Conservation (phyloP, 2,888 invertebrate species). For the Morpho deidamia region DNA sequence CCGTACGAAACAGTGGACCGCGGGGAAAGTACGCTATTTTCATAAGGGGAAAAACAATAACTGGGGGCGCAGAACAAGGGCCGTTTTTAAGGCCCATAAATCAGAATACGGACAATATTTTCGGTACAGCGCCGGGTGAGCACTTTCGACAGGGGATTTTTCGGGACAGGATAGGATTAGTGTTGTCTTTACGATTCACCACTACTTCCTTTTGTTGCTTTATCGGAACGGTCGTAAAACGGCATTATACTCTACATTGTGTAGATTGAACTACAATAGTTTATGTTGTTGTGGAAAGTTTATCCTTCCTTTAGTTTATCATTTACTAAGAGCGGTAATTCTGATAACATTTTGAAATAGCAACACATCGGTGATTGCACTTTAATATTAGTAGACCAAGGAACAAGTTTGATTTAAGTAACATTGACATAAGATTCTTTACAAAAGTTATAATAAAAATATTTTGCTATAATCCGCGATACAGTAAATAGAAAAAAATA, state of each 20-base stretch:
- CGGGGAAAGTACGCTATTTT: slow-evolving; percentile 63
- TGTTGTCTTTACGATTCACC: slow-evolving; percentile 69
- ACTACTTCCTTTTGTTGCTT: slow-evolving; percentile 56
- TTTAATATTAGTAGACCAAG: too few relatives aligned
- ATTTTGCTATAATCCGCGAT: too few relatives aligned
- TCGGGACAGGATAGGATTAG: slow-evolving; percentile 64
- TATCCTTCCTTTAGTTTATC: too few relatives aligned
- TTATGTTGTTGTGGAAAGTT: neutral
- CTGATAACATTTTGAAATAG: too few relatives aligned
- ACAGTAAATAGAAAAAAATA: too few relatives aligned
- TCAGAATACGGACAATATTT: slow-evolving; percentile 70
- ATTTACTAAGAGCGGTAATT: too few relatives aligned
- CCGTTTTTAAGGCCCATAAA: slow-evolving; percentile 72
- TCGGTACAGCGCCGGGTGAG: slow-evolving; percentile 53
- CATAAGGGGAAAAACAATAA: slow-evolving; percentile 74
- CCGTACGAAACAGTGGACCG: slow-evolving; percentile 49
- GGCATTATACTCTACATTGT: slow-evolving; percentile 30
- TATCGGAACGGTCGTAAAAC: slow-evolving; percentile 51
- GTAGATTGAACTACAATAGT: slow-evolving; percentile 2
- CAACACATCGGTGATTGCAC: too few relatives aligned
- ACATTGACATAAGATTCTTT: too few relatives aligned
- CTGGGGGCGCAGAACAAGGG: slow-evolving; percentile 61
- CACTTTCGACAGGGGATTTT: slow-evolving; percentile 58
- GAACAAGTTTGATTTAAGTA: too few relatives aligned
- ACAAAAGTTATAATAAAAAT: too few relatives aligned